phyloP scores from a whole-genome alignment of 2,113 vertebrate genomes.

The Sinocyclocheilus anophthalmus region DNA sequence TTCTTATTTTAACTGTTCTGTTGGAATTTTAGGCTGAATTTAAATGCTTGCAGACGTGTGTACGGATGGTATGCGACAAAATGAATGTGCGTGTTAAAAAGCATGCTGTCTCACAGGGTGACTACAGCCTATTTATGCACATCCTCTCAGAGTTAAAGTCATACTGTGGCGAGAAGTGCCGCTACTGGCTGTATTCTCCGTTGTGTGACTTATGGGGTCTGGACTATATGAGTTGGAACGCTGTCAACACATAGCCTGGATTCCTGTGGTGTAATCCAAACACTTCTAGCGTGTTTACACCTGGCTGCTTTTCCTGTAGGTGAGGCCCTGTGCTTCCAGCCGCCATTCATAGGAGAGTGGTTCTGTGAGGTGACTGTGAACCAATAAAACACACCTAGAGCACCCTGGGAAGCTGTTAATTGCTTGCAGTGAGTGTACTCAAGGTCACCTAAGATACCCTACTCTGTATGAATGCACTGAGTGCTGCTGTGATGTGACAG shows the following conservation, averaged over 20 bases:
- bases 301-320: conserved; percentile 70
- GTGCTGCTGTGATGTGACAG: conserved; percentile 2
- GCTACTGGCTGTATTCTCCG: conserved; percentile 1
- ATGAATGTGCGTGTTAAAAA: conserved; percentile 30
- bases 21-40: not conserved
- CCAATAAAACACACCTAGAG: conserved; percentile 25
- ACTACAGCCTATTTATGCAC: conserved; percentile 20
- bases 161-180: conserved; percentile 2
- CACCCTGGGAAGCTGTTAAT: conserved; percentile 13
- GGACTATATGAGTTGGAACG: conserved; percentile 57
- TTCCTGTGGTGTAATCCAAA: conserved; percentile 74
- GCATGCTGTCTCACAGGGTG: conserved; percentile 20
- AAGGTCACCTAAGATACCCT: not conserved
- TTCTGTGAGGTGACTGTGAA: conserved; percentile 17
- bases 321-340: conserved; percentile 50
- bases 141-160: conserved; percentile 7
- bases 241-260: conserved; percentile 73
- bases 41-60: not conserved
- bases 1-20: not conserved
- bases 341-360: conserved; percentile 34
- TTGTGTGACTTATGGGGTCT: conserved; percentile 27
- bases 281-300: conserved; percentile 70
- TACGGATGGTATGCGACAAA: conserved; percentile 7
- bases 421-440: conserved; percentile 18
- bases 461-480: not conserved